Base-by-base conservation (phyloP, 2,797 vertebrate species). In the Centropyge bicolor region DNA sequence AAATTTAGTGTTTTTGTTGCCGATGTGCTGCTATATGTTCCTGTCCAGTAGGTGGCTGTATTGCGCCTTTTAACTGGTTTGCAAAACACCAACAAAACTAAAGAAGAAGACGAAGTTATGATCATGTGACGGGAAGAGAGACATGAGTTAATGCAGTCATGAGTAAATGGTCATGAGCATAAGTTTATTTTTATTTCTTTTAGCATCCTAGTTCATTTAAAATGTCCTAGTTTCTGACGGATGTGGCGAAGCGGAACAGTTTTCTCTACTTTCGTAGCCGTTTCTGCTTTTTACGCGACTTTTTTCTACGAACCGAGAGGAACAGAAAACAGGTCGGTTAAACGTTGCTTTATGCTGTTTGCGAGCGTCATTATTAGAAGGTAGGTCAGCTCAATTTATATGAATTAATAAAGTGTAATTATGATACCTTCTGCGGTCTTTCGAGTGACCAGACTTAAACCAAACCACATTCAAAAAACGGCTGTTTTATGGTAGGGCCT, bases 301-400 rank as follows among this genome's bases (percentile, higher is more conserved):
- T 40, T 74, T 51, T 7, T 11, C 27, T 24, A 14, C n/a, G 20
- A 46, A 16, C 48, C 9, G 17, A 63, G 7, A 40, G 59, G 8
- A 62, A 10, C 3, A 2, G 61, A 35, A 2, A 35, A 14, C 67
- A 75, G 68, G 61, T 81, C 43, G 10, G 74, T 85, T 54, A 20
- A n/a, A 5, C 9, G 16, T 63, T 2, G 38, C 31, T 83, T 73
- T 62, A 91, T 89, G 84, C 41, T 72, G 52, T 54, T 79, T 17
- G 14, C 75, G 4, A 49, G 49, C 38, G 41, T 36, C 17, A 24
- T 75, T 14, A n/a, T 71, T 20, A 74, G 60, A 70, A 85, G 89
- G 89, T 89, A 46, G 27, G 80, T 76, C 4, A 4, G 22, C 2
- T 31, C 5, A 9, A 0, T 20, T 14, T 12, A 10, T 43, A 1